Evolutionary conservation across 2,113 vertebrate genomes (phyloP).

Genomic region (Trochalopteron elliotii): DNA sequence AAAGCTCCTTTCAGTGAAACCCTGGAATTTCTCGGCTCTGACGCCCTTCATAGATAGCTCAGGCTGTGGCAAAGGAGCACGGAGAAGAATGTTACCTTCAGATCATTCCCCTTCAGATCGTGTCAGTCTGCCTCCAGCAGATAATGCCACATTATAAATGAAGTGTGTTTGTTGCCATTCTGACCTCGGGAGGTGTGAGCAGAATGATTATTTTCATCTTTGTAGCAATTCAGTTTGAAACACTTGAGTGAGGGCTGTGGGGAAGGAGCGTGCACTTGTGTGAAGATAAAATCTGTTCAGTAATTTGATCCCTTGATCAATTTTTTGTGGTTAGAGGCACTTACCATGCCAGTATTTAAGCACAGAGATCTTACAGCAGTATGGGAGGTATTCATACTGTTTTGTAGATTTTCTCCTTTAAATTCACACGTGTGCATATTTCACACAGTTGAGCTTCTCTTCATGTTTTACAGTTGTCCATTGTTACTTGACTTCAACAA

Average conservation of each 20-base stretch:
- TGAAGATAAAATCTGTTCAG: neutral
- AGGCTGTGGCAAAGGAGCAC: neutral
- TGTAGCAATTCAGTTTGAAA: neutral
- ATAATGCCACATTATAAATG: neutral
- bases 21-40: neutral
- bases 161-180: neutral
- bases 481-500: neutral
- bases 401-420: neutral
- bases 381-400: neutral
- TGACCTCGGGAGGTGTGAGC: accelerated
- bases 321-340: neutral
- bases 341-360: neutral
- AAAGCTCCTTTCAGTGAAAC: neutral
- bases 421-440: neutral
- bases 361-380: neutral
- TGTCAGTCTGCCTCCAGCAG: neutral
- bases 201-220: neutral
- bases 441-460: neutral
- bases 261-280: neutral
- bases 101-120: neutral
- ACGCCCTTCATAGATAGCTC: neutral
- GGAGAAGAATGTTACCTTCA: neutral
- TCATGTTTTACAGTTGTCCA: neutral
- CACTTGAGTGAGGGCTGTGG: neutral
- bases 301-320: neutral